phyloP scores from a whole-genome alignment of 2,797 vertebrate genomes.

The Tauraco hartlaubi region DNA sequence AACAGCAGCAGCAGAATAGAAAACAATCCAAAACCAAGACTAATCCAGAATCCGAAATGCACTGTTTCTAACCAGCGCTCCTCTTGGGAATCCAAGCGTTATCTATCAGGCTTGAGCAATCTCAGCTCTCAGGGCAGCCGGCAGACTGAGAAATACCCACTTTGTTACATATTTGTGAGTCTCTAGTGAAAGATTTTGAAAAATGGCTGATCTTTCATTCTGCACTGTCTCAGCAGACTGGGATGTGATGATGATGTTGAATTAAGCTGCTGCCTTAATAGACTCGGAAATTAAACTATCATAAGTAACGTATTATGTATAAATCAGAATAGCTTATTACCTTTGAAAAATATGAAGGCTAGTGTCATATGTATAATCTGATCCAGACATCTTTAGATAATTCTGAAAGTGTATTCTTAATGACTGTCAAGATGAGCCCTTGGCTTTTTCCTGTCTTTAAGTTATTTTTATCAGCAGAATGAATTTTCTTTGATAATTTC shows the following conservation, averaged over 20 bases:
- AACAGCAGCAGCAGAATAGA: constrained; percentile 5
- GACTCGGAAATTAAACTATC: constrained; percentile 30
- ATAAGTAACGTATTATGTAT: background rate
- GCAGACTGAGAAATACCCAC: background rate
- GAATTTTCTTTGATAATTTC: background rate
- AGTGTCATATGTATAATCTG: background rate
- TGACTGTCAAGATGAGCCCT: background rate
- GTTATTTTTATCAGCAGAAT: background rate
- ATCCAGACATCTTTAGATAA: background rate
- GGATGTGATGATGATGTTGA: background rate
- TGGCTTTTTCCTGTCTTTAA: background rate
- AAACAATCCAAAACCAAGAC: background rate
- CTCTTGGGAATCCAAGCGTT: background rate
- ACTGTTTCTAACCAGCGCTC: background rate
- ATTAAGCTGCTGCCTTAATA: constrained; percentile 30
- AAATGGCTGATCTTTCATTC: background rate
- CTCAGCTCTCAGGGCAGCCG: background rate
- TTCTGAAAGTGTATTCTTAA: background rate
- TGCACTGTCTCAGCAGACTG: background rate
- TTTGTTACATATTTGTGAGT: background rate
- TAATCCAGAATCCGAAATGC: background rate
- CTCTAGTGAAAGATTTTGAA: background rate
- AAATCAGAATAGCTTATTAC: constrained; percentile 12
- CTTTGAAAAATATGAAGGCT: constrained; percentile 20
- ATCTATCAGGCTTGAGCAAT: background rate